Evolutionary conservation across 2,797 vertebrate genomes (phyloP).

Genomic region (Melopsittacus undulatus): DNA sequence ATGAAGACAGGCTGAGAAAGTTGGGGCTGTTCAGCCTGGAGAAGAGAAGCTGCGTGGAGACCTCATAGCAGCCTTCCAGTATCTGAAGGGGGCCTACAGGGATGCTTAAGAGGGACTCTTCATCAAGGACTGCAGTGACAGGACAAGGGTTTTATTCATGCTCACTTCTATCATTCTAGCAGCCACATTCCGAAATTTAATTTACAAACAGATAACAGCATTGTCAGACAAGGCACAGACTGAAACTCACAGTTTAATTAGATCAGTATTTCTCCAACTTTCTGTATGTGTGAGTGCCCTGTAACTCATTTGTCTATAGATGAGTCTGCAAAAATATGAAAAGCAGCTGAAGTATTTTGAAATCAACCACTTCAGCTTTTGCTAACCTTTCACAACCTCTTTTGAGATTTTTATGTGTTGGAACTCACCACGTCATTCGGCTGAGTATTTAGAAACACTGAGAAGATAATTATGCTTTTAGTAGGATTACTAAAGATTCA

Average conservation of each 20-base stretch:
- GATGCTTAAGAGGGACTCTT: no score
- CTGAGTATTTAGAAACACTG: background rate
- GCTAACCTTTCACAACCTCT: background rate
- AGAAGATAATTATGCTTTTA: background rate
- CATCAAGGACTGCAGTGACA: no score
- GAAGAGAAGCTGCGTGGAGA: no score
- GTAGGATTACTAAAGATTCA: background rate
- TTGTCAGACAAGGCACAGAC: background rate
- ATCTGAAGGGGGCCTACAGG: no score
- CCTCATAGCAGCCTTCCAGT: no score
- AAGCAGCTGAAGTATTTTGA: background rate
- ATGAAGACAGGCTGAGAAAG: no score
- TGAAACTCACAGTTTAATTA: background rate
- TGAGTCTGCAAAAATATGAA: background rate
- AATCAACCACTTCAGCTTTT: background rate
- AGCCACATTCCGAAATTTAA: background rate
- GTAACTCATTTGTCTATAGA: background rate
- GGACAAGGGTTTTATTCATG: background rate
- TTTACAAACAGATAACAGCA: background rate
- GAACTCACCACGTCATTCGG: background rate
- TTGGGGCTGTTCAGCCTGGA: no score
- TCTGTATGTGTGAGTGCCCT: background rate
- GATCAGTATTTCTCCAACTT: background rate
- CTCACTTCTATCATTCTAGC: background rate
- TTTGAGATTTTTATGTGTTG: background rate